Conservation (phyloP, 2,113 vertebrate species). For the Oryzias woworae region DNA sequence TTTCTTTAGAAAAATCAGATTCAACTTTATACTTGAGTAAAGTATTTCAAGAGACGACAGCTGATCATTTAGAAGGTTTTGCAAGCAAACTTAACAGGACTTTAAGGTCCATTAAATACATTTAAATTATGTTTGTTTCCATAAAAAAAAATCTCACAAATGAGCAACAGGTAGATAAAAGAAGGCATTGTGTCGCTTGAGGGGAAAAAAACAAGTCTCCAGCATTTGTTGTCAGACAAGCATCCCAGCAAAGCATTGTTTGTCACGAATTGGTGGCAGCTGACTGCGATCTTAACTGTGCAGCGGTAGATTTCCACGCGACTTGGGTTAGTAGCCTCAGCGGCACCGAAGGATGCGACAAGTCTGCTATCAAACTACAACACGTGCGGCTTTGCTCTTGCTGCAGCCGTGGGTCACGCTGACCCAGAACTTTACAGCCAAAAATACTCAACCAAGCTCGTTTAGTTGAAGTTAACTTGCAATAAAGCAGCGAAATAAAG, state of each 20-base stretch:
- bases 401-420: slow-evolving; percentile 5
- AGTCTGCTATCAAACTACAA: slow-evolving; percentile 25
- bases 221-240: not conserved
- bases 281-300: not conserved
- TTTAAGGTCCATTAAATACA: no score
- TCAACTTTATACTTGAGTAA: no score
- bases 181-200: not conserved
- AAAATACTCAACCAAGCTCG: not conserved
- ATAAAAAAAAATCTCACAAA: slow-evolving; percentile 27
- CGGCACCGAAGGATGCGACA: slow-evolving; percentile 53
- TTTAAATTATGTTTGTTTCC: no score
- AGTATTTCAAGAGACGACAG: no score
- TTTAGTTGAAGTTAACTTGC: not conserved
- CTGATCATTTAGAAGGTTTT: no score
- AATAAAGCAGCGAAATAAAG: slow-evolving; percentile 8
- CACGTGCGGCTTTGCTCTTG: slow-evolving; percentile 39
- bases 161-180: slow-evolving; percentile 61
- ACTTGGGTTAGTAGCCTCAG: slow-evolving; percentile 31
- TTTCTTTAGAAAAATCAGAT: no score
- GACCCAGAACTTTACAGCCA: slow-evolving; percentile 9
- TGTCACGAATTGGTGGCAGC: slow-evolving; percentile 6
- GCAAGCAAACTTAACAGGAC: no score
- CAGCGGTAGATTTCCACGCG: slow-evolving; percentile 11
- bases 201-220: no score
- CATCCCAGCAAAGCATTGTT: not conserved